Conservation (phyloP, 2,888 invertebrate genomes). For the Catocala fraxini region DNA sequence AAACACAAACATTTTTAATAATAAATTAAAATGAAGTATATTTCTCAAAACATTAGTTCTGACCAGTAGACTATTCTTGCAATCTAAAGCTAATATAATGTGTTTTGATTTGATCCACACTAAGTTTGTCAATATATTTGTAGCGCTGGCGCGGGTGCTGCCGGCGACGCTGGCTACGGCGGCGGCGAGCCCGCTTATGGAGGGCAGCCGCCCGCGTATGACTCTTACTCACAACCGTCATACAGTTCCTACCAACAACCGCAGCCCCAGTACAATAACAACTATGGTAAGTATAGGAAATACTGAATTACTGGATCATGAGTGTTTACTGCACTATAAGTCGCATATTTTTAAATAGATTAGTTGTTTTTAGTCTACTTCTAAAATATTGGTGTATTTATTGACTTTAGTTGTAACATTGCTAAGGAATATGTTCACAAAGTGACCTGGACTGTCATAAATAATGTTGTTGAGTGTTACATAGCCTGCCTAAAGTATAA, state of each 20-base stretch:
- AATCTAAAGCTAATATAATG: too few relatives aligned
- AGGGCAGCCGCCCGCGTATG: constrained; percentile 69
- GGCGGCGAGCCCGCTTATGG: constrained; percentile 74
- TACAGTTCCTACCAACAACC: constrained; percentile 79
- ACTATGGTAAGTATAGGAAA: constrained; percentile 74
- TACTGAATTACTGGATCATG: constrained; percentile 32
- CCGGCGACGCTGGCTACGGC: constrained; percentile 81
- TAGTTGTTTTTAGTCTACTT: too few relatives aligned
- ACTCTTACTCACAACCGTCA: constrained; percentile 75
- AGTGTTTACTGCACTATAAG: constrained; percentile 17
- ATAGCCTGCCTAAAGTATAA: neutral
- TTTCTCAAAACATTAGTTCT: too few relatives aligned
- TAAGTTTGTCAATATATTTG: neutral
- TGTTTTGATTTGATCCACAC: too few relatives aligned
- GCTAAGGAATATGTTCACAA: constrained; percentile 1
- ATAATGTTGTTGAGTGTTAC: neutral
- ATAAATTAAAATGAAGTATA: too few relatives aligned
- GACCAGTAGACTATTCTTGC: too few relatives aligned
- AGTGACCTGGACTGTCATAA: constrained; percentile 1
- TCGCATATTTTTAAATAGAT: constrained; percentile 12
- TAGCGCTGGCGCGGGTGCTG: constrained; percentile 65
- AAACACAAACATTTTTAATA: too few relatives aligned
- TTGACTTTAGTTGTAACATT: neutral
- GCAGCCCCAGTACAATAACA: constrained; percentile 74
- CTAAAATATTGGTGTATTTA: neutral